Conservation (phyloP, 2,113 vertebrate genomes). For the Anoplopoma fimbria region DNA sequence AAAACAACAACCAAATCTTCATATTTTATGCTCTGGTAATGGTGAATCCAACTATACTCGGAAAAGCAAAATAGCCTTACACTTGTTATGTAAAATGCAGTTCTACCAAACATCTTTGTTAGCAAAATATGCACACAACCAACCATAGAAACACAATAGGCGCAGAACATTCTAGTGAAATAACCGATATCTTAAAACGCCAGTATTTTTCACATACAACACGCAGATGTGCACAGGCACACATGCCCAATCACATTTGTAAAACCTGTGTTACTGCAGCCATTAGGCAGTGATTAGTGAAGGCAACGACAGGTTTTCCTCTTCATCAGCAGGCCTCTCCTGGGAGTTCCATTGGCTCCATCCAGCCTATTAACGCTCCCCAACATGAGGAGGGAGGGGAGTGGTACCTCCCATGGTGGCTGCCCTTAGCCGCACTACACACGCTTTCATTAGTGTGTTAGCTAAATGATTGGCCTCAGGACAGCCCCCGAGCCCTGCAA, state of each 20-base stretch:
- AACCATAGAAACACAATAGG: neutral
- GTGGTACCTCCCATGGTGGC: slow-evolving; percentile 79
- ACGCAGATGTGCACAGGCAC: neutral
- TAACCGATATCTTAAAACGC: neutral
- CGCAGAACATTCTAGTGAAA: slow-evolving; percentile 15
- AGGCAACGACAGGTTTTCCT: slow-evolving; percentile 80
- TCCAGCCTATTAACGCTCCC: slow-evolving; percentile 81
- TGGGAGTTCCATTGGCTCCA: slow-evolving; percentile 77
- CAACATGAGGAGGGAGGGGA: slow-evolving; percentile 77
- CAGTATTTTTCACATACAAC: neutral
- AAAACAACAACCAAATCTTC: neutral
- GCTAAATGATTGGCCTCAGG: slow-evolving; percentile 86
- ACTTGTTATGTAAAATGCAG: neutral
- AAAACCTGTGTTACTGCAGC: slow-evolving; percentile 74
- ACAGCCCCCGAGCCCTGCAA: slow-evolving; percentile 81
- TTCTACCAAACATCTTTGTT: neutral
- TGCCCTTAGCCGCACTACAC: slow-evolving; percentile 81
- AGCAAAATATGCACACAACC: neutral
- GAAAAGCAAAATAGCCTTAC: neutral
- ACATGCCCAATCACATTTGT: slow-evolving; percentile 54
- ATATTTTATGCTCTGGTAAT: slow-evolving; percentile 1
- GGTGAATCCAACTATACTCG: neutral
- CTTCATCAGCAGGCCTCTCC: slow-evolving; percentile 80
- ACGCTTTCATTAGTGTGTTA: slow-evolving; percentile 84
- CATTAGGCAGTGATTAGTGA: slow-evolving; percentile 82